These are phyloP conservation scores for Chalcosyrphus nemorum DNA, from an alignment of 2,888 invertebrate genomes.

Conservation along the genomic window DNA sequence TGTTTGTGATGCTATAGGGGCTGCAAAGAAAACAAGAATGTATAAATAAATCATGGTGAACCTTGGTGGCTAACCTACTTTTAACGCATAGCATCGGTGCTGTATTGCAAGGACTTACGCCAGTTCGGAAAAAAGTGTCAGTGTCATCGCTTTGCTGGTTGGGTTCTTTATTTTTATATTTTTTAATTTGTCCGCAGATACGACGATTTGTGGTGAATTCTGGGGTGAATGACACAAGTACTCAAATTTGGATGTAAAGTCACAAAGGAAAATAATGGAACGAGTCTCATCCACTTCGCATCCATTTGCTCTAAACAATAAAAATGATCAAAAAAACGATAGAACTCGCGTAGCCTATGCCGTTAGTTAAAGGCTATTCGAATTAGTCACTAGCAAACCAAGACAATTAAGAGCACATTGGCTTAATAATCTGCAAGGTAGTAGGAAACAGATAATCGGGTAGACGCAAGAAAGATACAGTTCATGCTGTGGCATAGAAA, in stretches of 20 bases:
- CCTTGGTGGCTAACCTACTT: slow-evolving; percentile 54
- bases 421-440: too few relatives aligned
- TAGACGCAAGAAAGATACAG: too few relatives aligned
- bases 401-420: too few relatives aligned
- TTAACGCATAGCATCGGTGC: not conserved
- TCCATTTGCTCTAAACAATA: too few relatives aligned
- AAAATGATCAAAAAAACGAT: too few relatives aligned
- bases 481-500: too few relatives aligned
- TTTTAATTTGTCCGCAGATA: not conserved
- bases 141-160: not conserved
- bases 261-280: too few relatives aligned
- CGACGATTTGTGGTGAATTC: not conserved
- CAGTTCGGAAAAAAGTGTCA: slow-evolving; percentile 19
- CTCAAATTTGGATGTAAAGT: not conserved
- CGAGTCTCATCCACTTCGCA: too few relatives aligned
- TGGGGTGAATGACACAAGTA: slow-evolving; percentile 7
- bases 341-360: too few relatives aligned
- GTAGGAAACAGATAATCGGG: too few relatives aligned
- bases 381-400: too few relatives aligned
- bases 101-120: slow-evolving; percentile 15
- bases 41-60: slow-evolving; percentile 34
- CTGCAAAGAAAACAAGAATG: not conserved
- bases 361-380: too few relatives aligned
- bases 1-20: slow-evolving; percentile 4
- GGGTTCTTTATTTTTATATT: not conserved